These are phyloP conservation scores for Cheilosia urbana DNA, from an alignment of 2,888 invertebrate genomes.

Conservation along the genomic window DNA sequence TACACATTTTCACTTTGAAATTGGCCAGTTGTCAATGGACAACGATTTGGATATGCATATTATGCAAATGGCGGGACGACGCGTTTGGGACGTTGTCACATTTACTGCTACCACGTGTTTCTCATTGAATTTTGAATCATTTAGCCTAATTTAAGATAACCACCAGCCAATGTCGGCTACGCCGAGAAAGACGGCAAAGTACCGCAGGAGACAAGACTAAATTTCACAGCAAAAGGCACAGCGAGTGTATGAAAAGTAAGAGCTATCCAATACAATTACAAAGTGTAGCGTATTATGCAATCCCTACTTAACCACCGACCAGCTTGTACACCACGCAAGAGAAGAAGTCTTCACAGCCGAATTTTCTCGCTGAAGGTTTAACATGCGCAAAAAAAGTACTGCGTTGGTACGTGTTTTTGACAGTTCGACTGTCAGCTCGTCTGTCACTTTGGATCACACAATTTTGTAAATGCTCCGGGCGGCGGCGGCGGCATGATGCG, in stretches of 20 bases:
- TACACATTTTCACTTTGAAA: conserved; percentile 46
- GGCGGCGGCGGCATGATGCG: too few relatives aligned
- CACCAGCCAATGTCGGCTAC: background rate
- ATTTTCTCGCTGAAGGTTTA: conserved; percentile 34
- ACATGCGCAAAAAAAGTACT: conserved; percentile 39
- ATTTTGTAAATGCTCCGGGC: conserved; percentile 49
- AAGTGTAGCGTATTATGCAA: conserved; percentile 42
- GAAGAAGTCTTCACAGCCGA: conserved; percentile 36
- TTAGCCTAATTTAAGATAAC: conserved; percentile 38
- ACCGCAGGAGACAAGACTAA: conserved; percentile 20
- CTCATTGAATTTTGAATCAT: conserved; percentile 42
- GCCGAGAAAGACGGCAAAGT: conserved; percentile 2
- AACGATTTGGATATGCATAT: conserved; percentile 33
- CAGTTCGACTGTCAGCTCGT: conserved; percentile 26
- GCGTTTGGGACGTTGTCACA: background rate
- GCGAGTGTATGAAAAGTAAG: conserved; percentile 35
- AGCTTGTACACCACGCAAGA: background rate
- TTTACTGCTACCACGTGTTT: conserved; percentile 29
- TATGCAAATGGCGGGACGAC: conserved; percentile 29
- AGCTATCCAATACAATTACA: conserved; percentile 47
- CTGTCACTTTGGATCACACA: conserved; percentile 34
- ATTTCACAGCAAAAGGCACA: conserved; percentile 34
- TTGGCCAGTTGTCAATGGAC: conserved; percentile 46
- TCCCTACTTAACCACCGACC: background rate
- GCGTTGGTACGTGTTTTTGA: conserved; percentile 8